phyloP scores from a whole-genome alignment of 2,888 invertebrate genomes.

The Pseudococcus jackbeardsleyi region DNA sequence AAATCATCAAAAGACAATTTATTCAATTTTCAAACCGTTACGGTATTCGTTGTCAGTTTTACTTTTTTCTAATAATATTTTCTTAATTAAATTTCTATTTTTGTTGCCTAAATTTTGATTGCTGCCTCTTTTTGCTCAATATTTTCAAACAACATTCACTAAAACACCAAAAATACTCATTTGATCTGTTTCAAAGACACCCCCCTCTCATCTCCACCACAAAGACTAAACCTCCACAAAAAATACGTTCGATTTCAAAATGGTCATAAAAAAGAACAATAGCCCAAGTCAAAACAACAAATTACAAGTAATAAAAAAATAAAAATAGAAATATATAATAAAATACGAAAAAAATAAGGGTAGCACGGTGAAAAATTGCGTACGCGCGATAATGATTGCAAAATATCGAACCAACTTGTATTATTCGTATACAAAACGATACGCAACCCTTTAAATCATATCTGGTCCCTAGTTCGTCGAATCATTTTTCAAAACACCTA shows the following conservation, averaged over 20 bases:
- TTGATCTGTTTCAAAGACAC: too few species aligned
- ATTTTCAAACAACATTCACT: too few species aligned
- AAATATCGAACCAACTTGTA: background rate
- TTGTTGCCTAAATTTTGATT: too few species aligned
- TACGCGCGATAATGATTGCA: background rate
- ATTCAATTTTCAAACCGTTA: too few species aligned
- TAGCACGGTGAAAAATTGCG: background rate
- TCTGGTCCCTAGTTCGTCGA: background rate
- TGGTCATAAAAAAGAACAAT: background rate
- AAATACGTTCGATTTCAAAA: background rate
- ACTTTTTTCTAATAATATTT: too few species aligned
- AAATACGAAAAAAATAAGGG: background rate
- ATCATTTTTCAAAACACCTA: conserved; percentile 17
- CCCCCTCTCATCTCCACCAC: too few species aligned
- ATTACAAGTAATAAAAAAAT: background rate
- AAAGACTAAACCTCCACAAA: too few species aligned
- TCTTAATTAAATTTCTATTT: too few species aligned
- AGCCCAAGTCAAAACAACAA: background rate
- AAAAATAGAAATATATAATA: background rate
- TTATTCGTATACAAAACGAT: background rate
- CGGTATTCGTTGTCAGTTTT: too few species aligned
- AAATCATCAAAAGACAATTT: too few species aligned
- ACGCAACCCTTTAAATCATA: conserved; percentile 21
- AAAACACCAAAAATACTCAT: too few species aligned
- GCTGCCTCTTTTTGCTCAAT: too few species aligned